phyloP scores from a whole-genome alignment of 2,113 vertebrate genomes.

The Telmatochromis sp. region DNA sequence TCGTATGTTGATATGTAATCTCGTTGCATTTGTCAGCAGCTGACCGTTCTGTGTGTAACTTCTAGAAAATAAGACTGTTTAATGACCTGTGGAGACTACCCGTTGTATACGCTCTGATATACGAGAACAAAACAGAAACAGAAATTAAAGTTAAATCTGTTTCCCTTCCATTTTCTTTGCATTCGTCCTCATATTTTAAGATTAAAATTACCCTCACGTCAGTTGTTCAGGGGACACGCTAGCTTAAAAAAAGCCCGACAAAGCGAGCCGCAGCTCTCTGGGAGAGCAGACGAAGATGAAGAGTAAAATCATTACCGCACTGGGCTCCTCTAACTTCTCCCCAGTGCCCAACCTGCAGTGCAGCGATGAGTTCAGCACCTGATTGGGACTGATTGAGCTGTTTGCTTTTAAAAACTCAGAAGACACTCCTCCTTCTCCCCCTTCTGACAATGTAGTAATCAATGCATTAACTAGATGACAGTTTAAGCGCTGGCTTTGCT shows the following conservation, averaged over 20 bases:
- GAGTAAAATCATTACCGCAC: not conserved
- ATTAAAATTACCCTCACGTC: not conserved
- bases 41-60: not conserved
- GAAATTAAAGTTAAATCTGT: not conserved
- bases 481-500: not conserved
- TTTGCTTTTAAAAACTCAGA: constrained; percentile 1
- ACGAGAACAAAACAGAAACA: not conserved
- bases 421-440: not conserved
- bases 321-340: not conserved
- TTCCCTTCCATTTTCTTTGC: fast-evolving
- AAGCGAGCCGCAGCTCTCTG: not conserved
- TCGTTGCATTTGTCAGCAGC: not conserved
- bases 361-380: not conserved
- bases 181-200: not conserved
- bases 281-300: not conserved
- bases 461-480: not conserved
- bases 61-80: not conserved
- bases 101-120: not conserved
- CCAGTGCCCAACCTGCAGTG: not conserved
- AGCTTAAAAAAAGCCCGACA: not conserved
- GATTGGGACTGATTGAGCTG: not conserved
- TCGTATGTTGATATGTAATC: not conserved
- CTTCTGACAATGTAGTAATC: not conserved
- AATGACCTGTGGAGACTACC: not conserved
- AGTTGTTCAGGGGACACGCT: not conserved